phyloP scores from a whole-genome alignment of 2,888 invertebrate genomes.

The Uropetala carovei region DNA sequence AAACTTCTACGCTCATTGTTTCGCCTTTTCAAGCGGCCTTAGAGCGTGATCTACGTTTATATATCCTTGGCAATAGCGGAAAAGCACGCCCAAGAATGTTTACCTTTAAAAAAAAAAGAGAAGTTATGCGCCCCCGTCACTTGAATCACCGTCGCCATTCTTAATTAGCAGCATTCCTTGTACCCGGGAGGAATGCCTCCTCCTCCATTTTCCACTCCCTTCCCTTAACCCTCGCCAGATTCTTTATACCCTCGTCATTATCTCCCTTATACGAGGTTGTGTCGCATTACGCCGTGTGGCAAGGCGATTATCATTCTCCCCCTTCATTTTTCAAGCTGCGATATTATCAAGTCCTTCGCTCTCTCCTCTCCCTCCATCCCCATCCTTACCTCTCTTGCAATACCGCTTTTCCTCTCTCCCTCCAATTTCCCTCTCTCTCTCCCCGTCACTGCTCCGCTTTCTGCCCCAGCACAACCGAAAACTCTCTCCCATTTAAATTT shows the following conservation, averaged over 20 bases:
- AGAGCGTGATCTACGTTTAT: background rate
- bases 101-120: background rate
- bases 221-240: background rate
- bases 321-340: background rate
- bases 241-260: conserved; percentile 23
- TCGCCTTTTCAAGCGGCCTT: background rate
- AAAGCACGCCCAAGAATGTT: conserved; percentile 29
- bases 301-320: background rate
- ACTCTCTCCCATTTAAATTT: background rate
- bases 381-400: background rate
- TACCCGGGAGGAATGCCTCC: background rate
- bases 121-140: conserved; percentile 25
- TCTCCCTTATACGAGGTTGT: conserved; percentile 19
- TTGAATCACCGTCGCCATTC: conserved; percentile 48
- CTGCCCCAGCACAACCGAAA: background rate
- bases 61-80: conserved; percentile 16
- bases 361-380: background rate
- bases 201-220: background rate
- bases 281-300: conserved; percentile 21
- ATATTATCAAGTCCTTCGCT: background rate
- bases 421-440: background rate
- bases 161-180: conserved; percentile 59
- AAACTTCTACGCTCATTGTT: conserved; percentile 14
- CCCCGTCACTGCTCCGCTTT: background rate
- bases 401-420: background rate